Conservation (phyloP, 2,113 vertebrate genomes). For the Rana temporaria region DNA sequence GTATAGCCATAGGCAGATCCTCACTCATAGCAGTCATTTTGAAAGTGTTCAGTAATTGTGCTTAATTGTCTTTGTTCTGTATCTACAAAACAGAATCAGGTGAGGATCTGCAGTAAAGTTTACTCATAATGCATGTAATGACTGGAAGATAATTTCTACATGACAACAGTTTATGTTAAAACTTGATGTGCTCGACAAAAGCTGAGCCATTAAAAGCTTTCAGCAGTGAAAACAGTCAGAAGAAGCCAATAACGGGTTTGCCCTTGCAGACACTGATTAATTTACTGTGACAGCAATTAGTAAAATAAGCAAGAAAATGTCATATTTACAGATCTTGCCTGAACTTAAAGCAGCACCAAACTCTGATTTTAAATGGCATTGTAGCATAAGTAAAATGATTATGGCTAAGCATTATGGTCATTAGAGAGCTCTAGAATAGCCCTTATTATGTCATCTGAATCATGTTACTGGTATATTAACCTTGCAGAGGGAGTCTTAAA, state of each 20-base stretch:
- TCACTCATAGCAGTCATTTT: too few relatives aligned
- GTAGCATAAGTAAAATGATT: conserved; percentile 57
- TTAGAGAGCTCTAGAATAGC: conserved; percentile 58
- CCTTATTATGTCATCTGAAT: conserved; percentile 60
- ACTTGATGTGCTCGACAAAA: conserved; percentile 49
- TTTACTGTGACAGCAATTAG: conserved; percentile 59
- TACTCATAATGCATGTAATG: too few relatives aligned
- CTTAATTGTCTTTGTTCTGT: too few relatives aligned
- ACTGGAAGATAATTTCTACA: background rate
- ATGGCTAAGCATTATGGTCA: conserved; percentile 54
- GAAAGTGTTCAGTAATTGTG: too few relatives aligned
- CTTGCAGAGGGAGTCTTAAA: conserved; percentile 62
- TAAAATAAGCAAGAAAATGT: conserved; percentile 58
- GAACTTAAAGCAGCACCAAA: conserved; percentile 59
- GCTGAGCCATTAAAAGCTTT: conserved; percentile 54
- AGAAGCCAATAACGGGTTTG: conserved; percentile 50
- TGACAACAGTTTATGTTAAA: background rate
- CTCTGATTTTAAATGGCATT: conserved; percentile 60
- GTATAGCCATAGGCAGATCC: too few relatives aligned
- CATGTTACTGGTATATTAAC: conserved; percentile 54
- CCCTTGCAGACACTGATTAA: conserved; percentile 56
- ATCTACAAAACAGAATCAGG: too few relatives aligned
- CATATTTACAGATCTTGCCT: conserved; percentile 63
- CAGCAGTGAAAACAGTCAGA: conserved; percentile 45
- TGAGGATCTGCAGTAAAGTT: too few relatives aligned